phyloP scores from a whole-genome alignment of 1,140 invertebrate species.

The Halyomorpha halys region DNA sequence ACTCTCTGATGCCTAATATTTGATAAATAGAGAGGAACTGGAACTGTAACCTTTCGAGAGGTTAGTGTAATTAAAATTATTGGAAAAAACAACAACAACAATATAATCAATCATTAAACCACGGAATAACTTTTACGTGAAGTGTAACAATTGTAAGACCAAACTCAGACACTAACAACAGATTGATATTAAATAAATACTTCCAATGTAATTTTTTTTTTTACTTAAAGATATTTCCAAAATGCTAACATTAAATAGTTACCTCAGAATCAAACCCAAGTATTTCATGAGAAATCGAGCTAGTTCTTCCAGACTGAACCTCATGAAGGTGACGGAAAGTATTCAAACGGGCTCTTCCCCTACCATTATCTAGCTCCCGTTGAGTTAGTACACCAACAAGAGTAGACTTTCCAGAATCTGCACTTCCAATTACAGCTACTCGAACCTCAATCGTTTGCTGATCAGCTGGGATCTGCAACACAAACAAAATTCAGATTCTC shows the following conservation, averaged over 20 bases:
- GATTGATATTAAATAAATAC: too few species aligned
- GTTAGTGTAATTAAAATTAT: too few species aligned
- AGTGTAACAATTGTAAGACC: too few species aligned
- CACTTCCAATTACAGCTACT: slow-evolving; percentile 84
- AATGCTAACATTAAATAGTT: background rate
- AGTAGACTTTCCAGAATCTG: slow-evolving; percentile 89
- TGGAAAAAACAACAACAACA: too few species aligned
- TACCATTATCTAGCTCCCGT: slow-evolving; percentile 89
- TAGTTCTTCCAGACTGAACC: slow-evolving; percentile 89
- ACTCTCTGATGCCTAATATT: too few species aligned
- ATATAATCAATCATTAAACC: too few species aligned
- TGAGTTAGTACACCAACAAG: slow-evolving; percentile 89
- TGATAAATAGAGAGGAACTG: too few species aligned
- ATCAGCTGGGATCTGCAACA: slow-evolving; percentile 63
- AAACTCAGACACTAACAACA: too few species aligned
- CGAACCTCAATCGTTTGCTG: slow-evolving; percentile 81
- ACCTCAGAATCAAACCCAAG: slow-evolving; percentile 81
- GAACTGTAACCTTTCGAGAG: too few species aligned
- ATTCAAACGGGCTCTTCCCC: slow-evolving; percentile 86
- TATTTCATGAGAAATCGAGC: slow-evolving; percentile 92
- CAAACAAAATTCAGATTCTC: background rate
- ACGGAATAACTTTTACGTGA: too few species aligned
- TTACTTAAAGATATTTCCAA: too few species aligned
- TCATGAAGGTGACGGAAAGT: slow-evolving; percentile 95
- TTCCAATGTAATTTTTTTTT: too few species aligned